A percentile compares a stretch with the other conserved stretches of the same genome.
These are phyloP conservation scores for Typhlichthys subterraneus DNA, from an alignment of 2,797 vertebrate species.

Conservation along the genomic window DNA sequence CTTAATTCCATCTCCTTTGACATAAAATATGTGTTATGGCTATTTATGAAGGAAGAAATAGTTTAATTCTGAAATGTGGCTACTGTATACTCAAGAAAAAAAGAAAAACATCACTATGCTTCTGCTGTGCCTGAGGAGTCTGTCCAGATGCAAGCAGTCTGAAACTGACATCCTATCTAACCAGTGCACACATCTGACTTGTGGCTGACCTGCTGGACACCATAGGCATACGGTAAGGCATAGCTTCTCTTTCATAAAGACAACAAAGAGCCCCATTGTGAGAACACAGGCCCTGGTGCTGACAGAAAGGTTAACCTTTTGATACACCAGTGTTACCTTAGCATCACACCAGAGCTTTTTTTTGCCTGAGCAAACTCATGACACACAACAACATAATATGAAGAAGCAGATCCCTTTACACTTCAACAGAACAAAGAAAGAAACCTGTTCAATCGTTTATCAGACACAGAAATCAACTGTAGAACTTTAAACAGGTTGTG, in stretches of 20 bases:
- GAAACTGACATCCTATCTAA: conserved; percentile 19
- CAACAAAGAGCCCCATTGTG: conserved; percentile 70
- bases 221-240: conserved; percentile 58
- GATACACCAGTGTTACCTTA: conserved; percentile 65
- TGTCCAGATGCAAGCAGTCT: conserved; percentile 25
- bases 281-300: conserved; percentile 44
- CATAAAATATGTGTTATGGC: too few species aligned
- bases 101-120: conserved; percentile 7
- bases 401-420: conserved; percentile 19
- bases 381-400: conserved; percentile 41
- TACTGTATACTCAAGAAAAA: conserved; percentile 1
- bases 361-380: conserved; percentile 56
- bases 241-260: conserved; percentile 51
- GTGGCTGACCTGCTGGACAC: conserved; percentile 50
- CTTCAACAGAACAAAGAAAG: background rate
- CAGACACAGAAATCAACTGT: conserved; percentile 1
- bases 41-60: conserved; percentile 9
- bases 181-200: conserved; percentile 30
- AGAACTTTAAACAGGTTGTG: too few species aligned
- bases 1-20: too few species aligned
- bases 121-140: conserved; percentile 10
- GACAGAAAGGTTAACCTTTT: conserved; percentile 40
- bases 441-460: conserved; percentile 17
- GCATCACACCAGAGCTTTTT: conserved; percentile 50
- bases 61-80: conserved; percentile 18